phyloP scores from a whole-genome alignment of 2,888 invertebrate genomes.

The Fragum sueziense region DNA sequence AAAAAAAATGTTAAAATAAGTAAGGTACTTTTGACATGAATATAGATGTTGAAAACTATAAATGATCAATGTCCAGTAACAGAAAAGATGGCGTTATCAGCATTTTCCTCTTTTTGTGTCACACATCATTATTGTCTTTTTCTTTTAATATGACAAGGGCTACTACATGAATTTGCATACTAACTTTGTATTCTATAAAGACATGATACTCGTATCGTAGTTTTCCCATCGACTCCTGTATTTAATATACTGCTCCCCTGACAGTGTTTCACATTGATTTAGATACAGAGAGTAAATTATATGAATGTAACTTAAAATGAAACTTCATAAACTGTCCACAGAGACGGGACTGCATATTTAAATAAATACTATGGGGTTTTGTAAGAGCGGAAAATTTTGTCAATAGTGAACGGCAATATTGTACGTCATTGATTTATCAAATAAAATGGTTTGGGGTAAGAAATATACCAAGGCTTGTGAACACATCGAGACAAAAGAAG shows the following conservation, averaged over 20 bases:
- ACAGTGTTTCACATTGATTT: conserved; percentile 12
- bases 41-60: too few relatives aligned
- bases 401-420: neutral
- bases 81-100: too few relatives aligned
- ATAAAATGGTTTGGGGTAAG: neutral
- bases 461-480: too few relatives aligned
- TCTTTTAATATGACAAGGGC: too few relatives aligned
- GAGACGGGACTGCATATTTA: neutral
- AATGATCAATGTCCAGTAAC: too few relatives aligned
- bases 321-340: neutral
- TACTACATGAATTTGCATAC: too few relatives aligned
- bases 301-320: conserved; percentile 8
- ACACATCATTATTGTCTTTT: too few relatives aligned
- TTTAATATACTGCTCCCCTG: conserved; percentile 12
- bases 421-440: neutral
- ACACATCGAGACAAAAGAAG: too few relatives aligned
- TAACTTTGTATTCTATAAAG: too few relatives aligned
- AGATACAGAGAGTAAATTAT: conserved; percentile 4
- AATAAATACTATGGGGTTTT: neutral
- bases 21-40: too few relatives aligned
- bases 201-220: neutral
- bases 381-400: neutral
- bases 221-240: neutral
- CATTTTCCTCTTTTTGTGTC: too few relatives aligned
- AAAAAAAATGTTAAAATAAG: too few relatives aligned